phyloP scores from a whole-genome alignment of 2,113 vertebrate genomes.

The Prunella himalayana region DNA sequence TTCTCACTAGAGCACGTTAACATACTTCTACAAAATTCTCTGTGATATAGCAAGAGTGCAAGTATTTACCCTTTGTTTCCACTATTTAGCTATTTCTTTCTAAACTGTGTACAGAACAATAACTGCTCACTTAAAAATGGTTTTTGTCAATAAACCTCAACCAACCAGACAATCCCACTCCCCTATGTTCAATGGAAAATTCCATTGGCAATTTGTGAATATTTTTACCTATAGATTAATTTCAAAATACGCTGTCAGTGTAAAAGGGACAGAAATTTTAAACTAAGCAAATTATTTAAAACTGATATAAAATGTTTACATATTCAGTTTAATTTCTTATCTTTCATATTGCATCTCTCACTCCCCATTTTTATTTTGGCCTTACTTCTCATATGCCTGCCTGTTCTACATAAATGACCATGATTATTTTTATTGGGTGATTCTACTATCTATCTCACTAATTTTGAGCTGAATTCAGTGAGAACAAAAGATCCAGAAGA shows the following conservation, averaged over 20 bases:
- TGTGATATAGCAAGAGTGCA: neutral
- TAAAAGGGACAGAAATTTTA: neutral
- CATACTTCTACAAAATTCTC: neutral
- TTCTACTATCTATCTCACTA: neutral
- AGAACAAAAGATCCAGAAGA: neutral
- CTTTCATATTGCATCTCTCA: neutral
- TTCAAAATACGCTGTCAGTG: neutral
- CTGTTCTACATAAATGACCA: neutral
- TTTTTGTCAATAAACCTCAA: neutral
- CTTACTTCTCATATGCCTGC: neutral
- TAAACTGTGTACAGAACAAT: neutral
- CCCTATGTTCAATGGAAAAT: neutral
- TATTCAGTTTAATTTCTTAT: neutral
- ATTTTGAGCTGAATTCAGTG: neutral
- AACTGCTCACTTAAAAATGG: neutral
- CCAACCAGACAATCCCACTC: fast-evolving
- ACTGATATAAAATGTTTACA: neutral
- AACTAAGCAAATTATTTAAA: neutral
- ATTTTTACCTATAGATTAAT: neutral
- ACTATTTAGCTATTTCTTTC: neutral
- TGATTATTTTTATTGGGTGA: neutral
- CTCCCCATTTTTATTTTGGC: neutral
- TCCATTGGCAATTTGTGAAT: neutral
- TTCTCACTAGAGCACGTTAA: neutral
- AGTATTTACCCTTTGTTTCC: neutral